phyloP scores from a whole-genome alignment of 2,113 vertebrate species.

The Parus major region DNA sequence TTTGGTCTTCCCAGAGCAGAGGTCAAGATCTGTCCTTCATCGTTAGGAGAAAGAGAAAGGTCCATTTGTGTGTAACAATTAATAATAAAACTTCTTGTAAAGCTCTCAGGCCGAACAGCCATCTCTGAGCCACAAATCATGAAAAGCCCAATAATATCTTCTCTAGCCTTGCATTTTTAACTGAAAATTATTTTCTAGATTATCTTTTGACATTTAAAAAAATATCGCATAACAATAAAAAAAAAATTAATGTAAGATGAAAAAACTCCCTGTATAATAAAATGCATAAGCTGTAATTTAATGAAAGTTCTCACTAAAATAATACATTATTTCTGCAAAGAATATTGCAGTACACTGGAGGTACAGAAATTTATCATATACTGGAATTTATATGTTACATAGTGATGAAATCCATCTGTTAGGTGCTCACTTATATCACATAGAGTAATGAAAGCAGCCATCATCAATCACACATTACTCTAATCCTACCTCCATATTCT shows the following conservation, averaged over 20 bases:
- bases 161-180: not conserved
- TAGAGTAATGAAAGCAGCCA: conserved; percentile 31
- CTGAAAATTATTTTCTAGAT: not conserved
- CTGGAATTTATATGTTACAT: conserved; percentile 60
- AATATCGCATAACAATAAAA: not conserved
- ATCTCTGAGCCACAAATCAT: not conserved
- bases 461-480: conserved; percentile 63
- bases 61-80: not conserved
- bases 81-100: not conserved
- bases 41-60: not conserved
- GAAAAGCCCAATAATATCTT: not conserved
- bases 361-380: conserved; percentile 66
- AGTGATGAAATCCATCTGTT: conserved; percentile 70
- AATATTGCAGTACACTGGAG: conserved; percentile 39
- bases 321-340: conserved; percentile 49
- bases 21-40: conserved; percentile 22
- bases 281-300: conserved; percentile 59
- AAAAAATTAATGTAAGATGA: not conserved
- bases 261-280: conserved; percentile 45
- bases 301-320: conserved; percentile 49
- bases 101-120: not conserved
- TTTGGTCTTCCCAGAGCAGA: not conserved
- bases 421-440: conserved; percentile 50
- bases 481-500: conserved; percentile 62
- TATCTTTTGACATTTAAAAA: not conserved